Evolutionary conservation across 1,140 invertebrate species (phyloP), one percentile per base, ranked within the genome.

Genomic region (Contarinia nasturtii): DNA sequence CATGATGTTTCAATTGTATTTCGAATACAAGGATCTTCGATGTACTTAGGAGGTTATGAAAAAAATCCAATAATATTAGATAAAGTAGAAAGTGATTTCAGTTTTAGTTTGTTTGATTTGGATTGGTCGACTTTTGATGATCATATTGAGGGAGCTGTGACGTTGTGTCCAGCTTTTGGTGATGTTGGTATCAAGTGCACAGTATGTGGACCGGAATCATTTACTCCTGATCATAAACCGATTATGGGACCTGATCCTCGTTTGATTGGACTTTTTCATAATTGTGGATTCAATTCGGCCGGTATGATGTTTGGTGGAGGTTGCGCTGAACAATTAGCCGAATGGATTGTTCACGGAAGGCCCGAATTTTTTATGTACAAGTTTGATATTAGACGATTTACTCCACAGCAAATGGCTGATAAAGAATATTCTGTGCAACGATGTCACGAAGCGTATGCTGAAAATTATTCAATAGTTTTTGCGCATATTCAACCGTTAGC

Each of bases 301-400:
- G 88, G 88, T 3, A 88, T 92, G 77, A 90, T 89, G 82, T 74
- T 87, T 43, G 83, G 85, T 27, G 84, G 82, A 4, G 87, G 87
- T 2, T 86, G 82, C 52, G 83, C 78, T 1, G 76, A 86, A 57
- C 82, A 90, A 65, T 71, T 86, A 49, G 86, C 87, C 0, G 72
- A 77, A 38, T 92, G 87, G 87, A 75, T 92, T 45, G 66, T 81
- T 0, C 69, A 80, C 51, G 87, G 86, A 21, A 72, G 84, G 48
- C 87, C 88, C 0, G 73, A 80, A 38, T 68, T 83, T 50, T 80
- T 86, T 51, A 87, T 93, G 83, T 89, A 84, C 55, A 70, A 68
- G 18, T 88, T 84, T 57, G 87, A 92, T 60, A 77, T 91, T 41
- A 72, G 82, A 46, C 70, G 79, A 50, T 92, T 87, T 60, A 78